phyloP scores from a whole-genome alignment of 2,888 invertebrate genomes.

The Temnothorax unifasciatus region DNA sequence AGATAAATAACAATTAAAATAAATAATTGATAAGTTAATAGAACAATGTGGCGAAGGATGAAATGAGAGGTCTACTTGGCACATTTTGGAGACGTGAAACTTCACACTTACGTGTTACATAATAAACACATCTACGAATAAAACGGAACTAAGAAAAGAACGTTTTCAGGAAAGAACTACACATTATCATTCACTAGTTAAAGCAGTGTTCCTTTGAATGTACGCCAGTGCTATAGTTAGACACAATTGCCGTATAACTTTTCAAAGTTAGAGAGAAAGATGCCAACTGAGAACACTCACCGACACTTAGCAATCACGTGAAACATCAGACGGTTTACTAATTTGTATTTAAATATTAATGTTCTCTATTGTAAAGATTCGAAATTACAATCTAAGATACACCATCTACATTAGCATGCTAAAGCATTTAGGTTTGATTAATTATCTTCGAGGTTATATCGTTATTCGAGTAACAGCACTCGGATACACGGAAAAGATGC shows the following conservation, averaged over 20 bases:
- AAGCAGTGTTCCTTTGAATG: not conserved
- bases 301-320: not conserved
- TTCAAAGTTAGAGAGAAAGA: not conserved
- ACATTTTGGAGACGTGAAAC: not conserved
- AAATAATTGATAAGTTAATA: conserved; percentile 1
- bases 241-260: not conserved
- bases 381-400: not conserved
- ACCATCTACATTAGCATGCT: not conserved
- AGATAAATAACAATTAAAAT: not conserved
- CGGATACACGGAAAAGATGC: not conserved
- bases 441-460: not conserved
- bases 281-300: not conserved
- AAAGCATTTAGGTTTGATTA: not conserved
- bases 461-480: conserved; percentile 3
- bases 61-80: not conserved
- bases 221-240: not conserved
- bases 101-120: not conserved
- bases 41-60: not conserved
- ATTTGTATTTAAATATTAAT: not conserved
- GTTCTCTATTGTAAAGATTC: not conserved
- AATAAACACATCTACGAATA: not conserved
- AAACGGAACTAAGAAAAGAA: not conserved
- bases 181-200: not conserved
- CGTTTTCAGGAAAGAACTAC: not conserved
- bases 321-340: not conserved